Base-by-base conservation (phyloP, 2,113 vertebrate genomes). In the Sarotherodon lohbergeri region DNA sequence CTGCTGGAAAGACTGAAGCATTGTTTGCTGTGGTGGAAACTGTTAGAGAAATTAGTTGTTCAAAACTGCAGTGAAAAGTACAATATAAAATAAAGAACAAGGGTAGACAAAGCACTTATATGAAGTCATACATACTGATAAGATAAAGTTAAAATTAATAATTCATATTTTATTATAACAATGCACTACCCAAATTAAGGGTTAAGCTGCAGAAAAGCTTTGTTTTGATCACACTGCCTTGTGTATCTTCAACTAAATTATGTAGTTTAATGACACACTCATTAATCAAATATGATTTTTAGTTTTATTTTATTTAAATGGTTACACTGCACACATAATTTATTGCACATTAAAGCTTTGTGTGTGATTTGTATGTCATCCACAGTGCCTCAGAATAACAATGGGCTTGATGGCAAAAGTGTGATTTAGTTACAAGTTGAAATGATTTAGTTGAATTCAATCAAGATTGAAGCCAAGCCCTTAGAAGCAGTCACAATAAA, bases 401-500 rank as follows among this genome's bases (percentile, higher is more conserved):
- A 36, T 81, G 17, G 66, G n/a, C 17, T 66, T 39, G 19, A 54
- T 71, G 9, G 43, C 66, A 59, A 54, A 82, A 78, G 17, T 41
- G n/a, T 36, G 1, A 9, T 86, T 83, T 46, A 43, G 24, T 84
- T 59, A 50, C 39, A 48, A 80, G 48, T 76, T 59, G 12, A 81
- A 84, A 27, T 79, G 54, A 84, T 79, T 88, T 34, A 34, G 39
- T 68, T 63, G 2, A 81, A 82, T 76, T 36, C 14, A 48, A 34
- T n/a, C 36, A 59, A 68, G 54, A 39, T 36, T 81, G 57, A 83
- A 48, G 78, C 88, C 52, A 56, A 56, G 36, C 71, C 63, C 22
- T 73, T 59, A 84, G 29, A 81, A 66, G 80, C 50, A 84, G 87
- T 81, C 80, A 83, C 76, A 82, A 80, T 87, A 84, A 89, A 91